phyloP scores from a whole-genome alignment of 1,140 invertebrate genomes.

The Halictus rubicundus region DNA sequence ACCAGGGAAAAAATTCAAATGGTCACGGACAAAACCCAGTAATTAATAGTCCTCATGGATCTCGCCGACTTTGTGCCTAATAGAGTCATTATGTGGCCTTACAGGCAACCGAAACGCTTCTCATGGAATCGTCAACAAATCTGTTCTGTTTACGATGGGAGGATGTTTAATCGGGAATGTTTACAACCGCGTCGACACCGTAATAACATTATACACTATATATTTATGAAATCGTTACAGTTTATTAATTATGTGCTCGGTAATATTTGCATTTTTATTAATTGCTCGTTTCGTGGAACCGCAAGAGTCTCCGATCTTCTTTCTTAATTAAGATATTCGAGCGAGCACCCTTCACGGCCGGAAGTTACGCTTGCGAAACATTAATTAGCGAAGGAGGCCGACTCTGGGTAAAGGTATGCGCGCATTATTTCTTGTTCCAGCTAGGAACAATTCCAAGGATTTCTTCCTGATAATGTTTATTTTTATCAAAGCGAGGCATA shows the following conservation, averaged over 20 bases:
- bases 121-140: background rate
- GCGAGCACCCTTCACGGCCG: background rate
- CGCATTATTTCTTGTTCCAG: background rate
- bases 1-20: no score
- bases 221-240: background rate
- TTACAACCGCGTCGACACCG: background rate
- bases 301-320: background rate
- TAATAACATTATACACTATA: background rate
- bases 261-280: background rate
- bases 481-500: background rate
- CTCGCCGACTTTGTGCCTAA: background rate
- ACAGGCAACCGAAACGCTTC: background rate
- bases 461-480: background rate
- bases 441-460: slow-evolving; percentile 2
- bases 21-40: no score
- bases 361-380: slow-evolving; percentile 38
- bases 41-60: background rate
- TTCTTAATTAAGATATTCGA: slow-evolving; percentile 20
- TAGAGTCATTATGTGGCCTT: background rate
- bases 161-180: background rate
- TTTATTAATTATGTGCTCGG: background rate
- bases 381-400: slow-evolving; percentile 38
- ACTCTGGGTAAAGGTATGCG: slow-evolving; percentile 2
- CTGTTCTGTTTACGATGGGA: background rate
- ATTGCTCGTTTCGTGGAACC: background rate